Base-by-base conservation (phyloP, 2,888 invertebrate species). In the Eupithecia insigniata region DNA sequence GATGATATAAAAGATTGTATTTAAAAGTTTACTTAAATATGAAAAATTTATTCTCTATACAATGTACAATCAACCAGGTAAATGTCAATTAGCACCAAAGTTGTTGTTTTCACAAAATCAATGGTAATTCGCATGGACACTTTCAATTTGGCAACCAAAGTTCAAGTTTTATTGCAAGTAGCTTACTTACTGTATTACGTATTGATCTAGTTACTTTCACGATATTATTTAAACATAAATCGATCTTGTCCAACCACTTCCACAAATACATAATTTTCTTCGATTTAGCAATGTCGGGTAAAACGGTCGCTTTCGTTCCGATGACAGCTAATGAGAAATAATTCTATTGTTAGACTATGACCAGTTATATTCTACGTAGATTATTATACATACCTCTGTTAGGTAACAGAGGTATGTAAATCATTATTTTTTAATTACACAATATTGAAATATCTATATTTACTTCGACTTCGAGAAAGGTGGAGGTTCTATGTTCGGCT, bases 311-410 rank as follows among this genome's bases (percentile, higher is more conserved):
- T 43, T 14, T 58, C 28, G 14, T 26, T 22, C 2, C 58, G 4
- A 58, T 58, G 58, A n/a, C 8, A 8, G 6, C 18, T 43, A 39
- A 43, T 60, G 16, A 30, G n/a, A 58, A 58, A 39, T 60, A 43
- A 67, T 51, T 69, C 30, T 68, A 61, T 71, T 62, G 34, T 62
- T 66, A 39, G 66, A 58, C 55, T 28, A 61, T n/a, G n/a, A n/a
- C n/a, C n/a, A n/a, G n/a, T n/a, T n/a, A n/a, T n/a, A n/a, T n/a
- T n/a, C n/a, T n/a, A n/a, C n/a, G n/a, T n/a, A n/a, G n/a, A n/a
- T n/a, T n/a, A n/a, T n/a, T n/a, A n/a, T n/a, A n/a, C n/a, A n/a
- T n/a, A n/a, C n/a, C n/a, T n/a, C n/a, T n/a, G n/a, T n/a, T n/a
- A n/a, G n/a, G n/a, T n/a, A n/a, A n/a, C n/a, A n/a, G n/a, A n/a